Evolutionary conservation across 2,113 vertebrate genomes (phyloP), one percentile per base, ranked within the genome.

Genomic region (Desmodus rotundus): DNA sequence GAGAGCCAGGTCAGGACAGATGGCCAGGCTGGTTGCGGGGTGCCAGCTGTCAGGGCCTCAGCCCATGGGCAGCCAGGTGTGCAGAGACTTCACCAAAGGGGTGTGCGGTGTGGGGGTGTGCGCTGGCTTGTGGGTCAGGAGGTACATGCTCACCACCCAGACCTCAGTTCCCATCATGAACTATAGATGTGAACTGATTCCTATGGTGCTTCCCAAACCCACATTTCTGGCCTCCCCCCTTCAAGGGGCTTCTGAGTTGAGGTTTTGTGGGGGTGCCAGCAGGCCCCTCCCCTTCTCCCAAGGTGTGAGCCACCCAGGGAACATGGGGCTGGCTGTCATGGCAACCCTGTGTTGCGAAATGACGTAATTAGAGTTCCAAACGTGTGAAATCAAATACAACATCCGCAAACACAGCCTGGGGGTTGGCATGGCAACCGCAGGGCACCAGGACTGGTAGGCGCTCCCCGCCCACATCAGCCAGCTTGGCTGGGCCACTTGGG

Each of bases 341-440:
- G 96, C 96, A 98, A 98, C 97, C 36, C 82, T 95, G 68, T 97
- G 97, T 97, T 98, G 91, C 92, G 56, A 96, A 96, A 96, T 98
- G 97, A 98, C 82, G 96, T 97, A 97, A 98, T 97, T 54, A 20
- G 96, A 98, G 97, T 98, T 98, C 97, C 97, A 97, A 98, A 98
- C 38, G 70, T 97, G 97, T 98, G 97, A 98, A 98, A 98, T 97
- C 97, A 98, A 98, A 98, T 97, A 97, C 96, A 98, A 98, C 97
- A 97, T 97, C 96, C 88, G 78, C 95, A 98, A 98, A 98, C 97
- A 98, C 85, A 96, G 97, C 88, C 96, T 65, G 82, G 82, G 91
- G 95, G 97, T 98, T 89, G 97, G 97, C 97, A 98, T 98, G 97
- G 97, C 95, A 98, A 98, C 97, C 73, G 0, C 5, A 56, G 96